phyloP scores from a whole-genome alignment of 2,113 vertebrate species.

The Dipodomys merriami region DNA sequence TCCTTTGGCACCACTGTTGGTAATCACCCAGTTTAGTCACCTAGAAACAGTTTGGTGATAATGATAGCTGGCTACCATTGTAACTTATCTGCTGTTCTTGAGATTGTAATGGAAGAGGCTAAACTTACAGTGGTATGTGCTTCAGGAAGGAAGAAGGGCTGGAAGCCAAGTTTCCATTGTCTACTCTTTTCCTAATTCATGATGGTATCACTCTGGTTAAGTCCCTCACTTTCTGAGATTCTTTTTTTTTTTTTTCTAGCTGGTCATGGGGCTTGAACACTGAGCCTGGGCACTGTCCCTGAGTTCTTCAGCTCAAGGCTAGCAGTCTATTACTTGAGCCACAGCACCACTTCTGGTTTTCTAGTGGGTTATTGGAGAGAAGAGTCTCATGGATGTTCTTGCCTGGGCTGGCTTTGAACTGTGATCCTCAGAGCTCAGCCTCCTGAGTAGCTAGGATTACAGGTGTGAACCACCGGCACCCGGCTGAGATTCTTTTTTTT shows the following conservation, averaged over 20 bases:
- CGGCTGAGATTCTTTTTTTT: not conserved
- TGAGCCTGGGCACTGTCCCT: no score
- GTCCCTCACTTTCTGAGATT: not conserved
- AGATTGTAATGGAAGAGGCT: not conserved
- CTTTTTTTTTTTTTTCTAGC: not conserved
- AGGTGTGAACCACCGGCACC: no score
- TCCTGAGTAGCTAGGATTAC: no score
- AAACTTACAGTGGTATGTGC: no score
- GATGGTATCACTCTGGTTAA: not conserved
- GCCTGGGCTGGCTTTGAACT: no score
- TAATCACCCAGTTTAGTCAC: not conserved
- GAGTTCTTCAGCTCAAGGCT: no score
- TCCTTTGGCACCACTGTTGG: not conserved
- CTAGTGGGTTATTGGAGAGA: no score
- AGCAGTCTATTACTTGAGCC: no score
- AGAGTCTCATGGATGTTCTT: no score
- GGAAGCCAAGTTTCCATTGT: not conserved
- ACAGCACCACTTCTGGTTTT: no score
- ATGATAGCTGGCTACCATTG: not conserved
- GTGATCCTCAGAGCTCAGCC: no score
- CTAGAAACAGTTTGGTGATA: not conserved
- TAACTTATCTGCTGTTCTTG: not conserved
- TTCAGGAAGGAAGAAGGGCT: not conserved
- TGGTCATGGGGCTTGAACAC: no score
- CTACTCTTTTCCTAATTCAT: not conserved